Base-by-base conservation (phyloP, 2,888 invertebrate species). In the Eubasilissa splendida region DNA sequence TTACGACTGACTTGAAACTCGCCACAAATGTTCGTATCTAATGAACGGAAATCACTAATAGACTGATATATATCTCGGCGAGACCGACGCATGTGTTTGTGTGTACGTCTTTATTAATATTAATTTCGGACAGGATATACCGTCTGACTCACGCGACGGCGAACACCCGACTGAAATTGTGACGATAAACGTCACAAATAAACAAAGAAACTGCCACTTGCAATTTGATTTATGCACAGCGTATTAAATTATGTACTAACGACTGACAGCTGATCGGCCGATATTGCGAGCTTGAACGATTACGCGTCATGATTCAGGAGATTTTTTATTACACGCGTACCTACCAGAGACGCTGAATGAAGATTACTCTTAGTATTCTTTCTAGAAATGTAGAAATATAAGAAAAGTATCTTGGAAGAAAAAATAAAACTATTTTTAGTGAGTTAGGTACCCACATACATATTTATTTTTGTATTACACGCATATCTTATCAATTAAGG, bases 21-120 rank as follows among this genome's bases (percentile, higher is more conserved):
- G 54, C 65, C 66, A 56, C 59, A 81, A 68, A 60, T 81, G 78
- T 76, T 77, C 77, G 54, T 52, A 68, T 58, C 81, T 79, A 81
- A 79, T 79, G 79, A 77, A 81, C 81, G 81, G 81, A 81, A 79
- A 81, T 79, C 79, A 71, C 79, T 81, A 79, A 79, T 81, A 60
- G 73, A 81, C 80, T 66, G 81, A 68, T 79, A 81, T 70, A 76
- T 75, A 80, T 76, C 79, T 82, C 75, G 50, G 58, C 66, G 76
- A 71, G 70, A 79, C 79, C 75, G 60, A 76, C 76, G 79, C 79
- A 76, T 80, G 53, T 77, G 74, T 77, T 66, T 77, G 50, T 70
- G 50, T 80, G 78, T 66, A 54, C 71, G 65, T 59, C 79, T 79
- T 81, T 81, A 81, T 81, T 81, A 81, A 81, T 79, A 81, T 81